Evolutionary conservation across 1,140 invertebrate species (phyloP).

Genomic region (Babylonia areolata): DNA sequence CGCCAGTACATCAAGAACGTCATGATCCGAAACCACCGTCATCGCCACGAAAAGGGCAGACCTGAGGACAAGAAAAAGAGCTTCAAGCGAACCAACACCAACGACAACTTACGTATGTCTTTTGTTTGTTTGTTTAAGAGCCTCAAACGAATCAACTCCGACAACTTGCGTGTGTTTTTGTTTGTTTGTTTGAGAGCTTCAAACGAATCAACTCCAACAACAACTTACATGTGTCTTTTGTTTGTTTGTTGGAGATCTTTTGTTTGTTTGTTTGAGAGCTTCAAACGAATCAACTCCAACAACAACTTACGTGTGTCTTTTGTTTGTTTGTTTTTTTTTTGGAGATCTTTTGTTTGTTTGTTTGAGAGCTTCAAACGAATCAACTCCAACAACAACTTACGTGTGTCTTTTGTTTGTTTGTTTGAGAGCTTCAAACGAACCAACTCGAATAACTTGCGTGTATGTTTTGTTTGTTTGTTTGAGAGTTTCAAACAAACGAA

Average conservation of each 20-base stretch:
- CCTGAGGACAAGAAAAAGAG: slow-evolving; percentile 46
- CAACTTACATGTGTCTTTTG: neutral
- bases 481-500: no score
- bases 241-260: no score
- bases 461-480: no score
- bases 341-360: no score
- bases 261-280: no score
- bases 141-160: neutral
- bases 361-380: no score
- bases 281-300: neutral
- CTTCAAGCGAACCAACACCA: neutral
- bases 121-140: neutral
- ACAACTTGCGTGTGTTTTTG: neutral
- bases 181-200: neutral
- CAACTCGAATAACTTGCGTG: no score
- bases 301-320: neutral
- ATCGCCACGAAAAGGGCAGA: slow-evolving; percentile 57
- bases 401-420: no score
- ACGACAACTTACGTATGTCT: neutral
- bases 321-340: no score
- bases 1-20: slow-evolving; percentile 59
- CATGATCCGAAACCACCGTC: slow-evolving; percentile 58
- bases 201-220: neutral
- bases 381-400: neutral
- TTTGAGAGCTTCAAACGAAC: no score